Conservation (phyloP, 2,797 vertebrate genomes). For the Galaxias olidus region DNA sequence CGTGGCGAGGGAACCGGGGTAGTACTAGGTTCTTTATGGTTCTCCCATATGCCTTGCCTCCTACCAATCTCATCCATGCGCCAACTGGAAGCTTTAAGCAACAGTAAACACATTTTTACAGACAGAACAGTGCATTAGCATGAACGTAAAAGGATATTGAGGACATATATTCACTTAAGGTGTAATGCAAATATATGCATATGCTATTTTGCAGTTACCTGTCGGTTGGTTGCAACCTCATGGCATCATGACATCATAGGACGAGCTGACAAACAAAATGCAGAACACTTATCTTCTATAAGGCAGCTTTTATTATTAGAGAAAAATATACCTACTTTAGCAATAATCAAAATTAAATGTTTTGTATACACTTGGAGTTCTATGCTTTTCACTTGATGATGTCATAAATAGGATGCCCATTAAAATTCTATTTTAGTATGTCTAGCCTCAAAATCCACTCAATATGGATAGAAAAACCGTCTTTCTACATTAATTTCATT, state of each 20-base stretch:
- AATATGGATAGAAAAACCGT: too few species aligned
- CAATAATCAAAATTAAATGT: background rate
- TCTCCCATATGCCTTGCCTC: background rate
- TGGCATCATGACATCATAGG: background rate
- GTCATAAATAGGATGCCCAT: background rate
- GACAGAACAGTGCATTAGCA: background rate
- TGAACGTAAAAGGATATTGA: background rate
- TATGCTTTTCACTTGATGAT: constrained; percentile 1
- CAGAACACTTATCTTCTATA: too few species aligned
- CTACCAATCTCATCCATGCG: background rate
- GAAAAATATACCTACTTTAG: too few species aligned
- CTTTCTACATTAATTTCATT: too few species aligned
- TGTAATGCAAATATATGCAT: too few species aligned
- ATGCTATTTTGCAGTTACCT: too few species aligned
- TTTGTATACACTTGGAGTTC: background rate
- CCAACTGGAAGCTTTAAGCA: background rate
- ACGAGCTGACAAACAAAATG: background rate
- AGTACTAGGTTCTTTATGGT: background rate
- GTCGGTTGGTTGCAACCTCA: background rate
- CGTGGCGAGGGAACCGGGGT: background rate
- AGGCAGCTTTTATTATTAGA: too few species aligned
- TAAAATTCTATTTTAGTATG: too few species aligned
- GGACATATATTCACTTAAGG: background rate
- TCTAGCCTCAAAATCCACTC: too few species aligned
- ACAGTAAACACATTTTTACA: background rate